Evolutionary conservation across 2,113 vertebrate genomes (phyloP), one percentile per base, ranked within the genome.

Genomic region (Protobothrops mucrosquamatus): DNA sequence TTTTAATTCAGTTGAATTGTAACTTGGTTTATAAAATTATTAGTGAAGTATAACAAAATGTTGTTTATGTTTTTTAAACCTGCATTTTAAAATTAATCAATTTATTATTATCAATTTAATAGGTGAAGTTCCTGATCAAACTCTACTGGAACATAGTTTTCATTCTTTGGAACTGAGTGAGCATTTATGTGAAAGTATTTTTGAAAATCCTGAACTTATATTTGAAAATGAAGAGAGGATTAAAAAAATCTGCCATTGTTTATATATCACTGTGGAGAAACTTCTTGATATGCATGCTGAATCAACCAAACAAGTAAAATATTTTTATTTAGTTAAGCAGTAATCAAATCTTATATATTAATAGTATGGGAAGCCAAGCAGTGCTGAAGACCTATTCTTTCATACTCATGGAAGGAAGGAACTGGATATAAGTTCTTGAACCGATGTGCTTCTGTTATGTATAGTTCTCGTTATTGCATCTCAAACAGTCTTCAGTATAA

Each of bases 211-310:
- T 0, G 98, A 98, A 43, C 74, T 98, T 91, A 97, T 94, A 0
- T 95, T 96, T 89, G 98, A 97, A 48, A 98, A 97, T 85, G 98
- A 99, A 95, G 98, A 98, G 74, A 95, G 97, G 0, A 94, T 99
- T 29, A 94, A 98, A 81, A 98, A 95, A 48, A 97, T 98, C 22
- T 98, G 98, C 90, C 96, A 89, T 91, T 97, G 98, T 74, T 97
- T 99, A 22, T 97, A 95, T 43, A 93, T 97, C 23, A 97, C 99
- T 0, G 98, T 99, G 51, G 98, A 98, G 56, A 97, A 97, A 48
- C 98, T 99, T 29, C 96, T 99, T 93, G 98, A 99, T 5, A 97
- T 99, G 94, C 98, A 98, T 54, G 98, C 98, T 54, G 98, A 98
- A 91, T 98, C 98, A 29, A 97, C 98, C 55, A 95, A 97, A 91